Conservation (phyloP, 2,797 vertebrate species). For the Cossypha caffra region DNA sequence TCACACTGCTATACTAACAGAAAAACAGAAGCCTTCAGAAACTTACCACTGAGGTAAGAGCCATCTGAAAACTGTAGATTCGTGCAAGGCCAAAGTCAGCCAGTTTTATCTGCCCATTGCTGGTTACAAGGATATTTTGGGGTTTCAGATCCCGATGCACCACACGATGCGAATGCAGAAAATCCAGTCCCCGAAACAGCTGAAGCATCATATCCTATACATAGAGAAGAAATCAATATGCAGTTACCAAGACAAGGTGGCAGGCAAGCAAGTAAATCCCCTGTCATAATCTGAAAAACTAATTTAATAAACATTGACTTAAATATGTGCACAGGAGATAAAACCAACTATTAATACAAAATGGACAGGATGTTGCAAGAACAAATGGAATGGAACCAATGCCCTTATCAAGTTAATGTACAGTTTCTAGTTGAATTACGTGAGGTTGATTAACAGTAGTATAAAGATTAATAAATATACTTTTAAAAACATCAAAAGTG, state of each 20-base stretch:
- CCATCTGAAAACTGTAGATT: slow-evolving; percentile 99
- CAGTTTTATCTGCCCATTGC: slow-evolving; percentile 94
- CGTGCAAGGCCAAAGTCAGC: slow-evolving; percentile 97
- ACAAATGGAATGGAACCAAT: background rate
- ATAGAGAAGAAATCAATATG: slow-evolving; percentile 23
- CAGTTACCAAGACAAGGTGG: background rate
- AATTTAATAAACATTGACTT: background rate
- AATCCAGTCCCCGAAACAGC: slow-evolving; percentile 95
- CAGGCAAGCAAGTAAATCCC: background rate
- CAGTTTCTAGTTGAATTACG: background rate
- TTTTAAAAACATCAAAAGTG: background rate
- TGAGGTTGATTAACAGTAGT: background rate
- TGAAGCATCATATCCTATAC: slow-evolving; percentile 98
- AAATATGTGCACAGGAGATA: background rate
- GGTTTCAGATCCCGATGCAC: slow-evolving; percentile 98
- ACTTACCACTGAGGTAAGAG: slow-evolving; percentile 98
- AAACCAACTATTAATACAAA: background rate
- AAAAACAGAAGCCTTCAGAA: slow-evolving; percentile 1
- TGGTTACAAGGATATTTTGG: slow-evolving; percentile 98
- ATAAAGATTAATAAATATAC: background rate
- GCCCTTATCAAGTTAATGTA: background rate
- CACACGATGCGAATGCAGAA: slow-evolving; percentile 97
- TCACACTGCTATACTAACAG: background rate
- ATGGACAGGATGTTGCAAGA: background rate
- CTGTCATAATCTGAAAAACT: background rate